These are phyloP conservation scores for Lysandra bellargus DNA, from an alignment of 2,888 invertebrate species.

Conservation along the genomic window DNA sequence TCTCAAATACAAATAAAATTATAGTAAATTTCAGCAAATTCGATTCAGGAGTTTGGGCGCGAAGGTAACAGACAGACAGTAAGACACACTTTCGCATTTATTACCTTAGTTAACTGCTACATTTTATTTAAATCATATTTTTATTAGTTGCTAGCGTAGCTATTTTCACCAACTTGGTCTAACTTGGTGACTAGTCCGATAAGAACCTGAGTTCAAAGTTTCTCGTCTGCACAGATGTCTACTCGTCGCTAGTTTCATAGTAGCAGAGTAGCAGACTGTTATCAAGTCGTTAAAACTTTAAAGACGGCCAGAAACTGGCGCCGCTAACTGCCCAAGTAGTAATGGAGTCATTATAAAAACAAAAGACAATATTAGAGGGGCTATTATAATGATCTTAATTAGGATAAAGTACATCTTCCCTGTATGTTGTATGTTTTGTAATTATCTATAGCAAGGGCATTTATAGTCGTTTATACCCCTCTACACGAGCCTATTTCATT, in stretches of 20 bases:
- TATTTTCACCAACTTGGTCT: not conserved
- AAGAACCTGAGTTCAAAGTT: constrained; percentile 5
- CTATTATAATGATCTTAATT: not conserved
- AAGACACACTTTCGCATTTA: too few relatives aligned
- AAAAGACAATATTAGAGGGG: not conserved
- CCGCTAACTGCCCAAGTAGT: constrained; percentile 3
- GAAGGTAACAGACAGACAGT: too few relatives aligned
- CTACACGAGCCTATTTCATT: too few relatives aligned
- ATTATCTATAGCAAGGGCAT: too few relatives aligned
- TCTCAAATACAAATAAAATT: too few relatives aligned
- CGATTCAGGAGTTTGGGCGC: too few relatives aligned
- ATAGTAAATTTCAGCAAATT: too few relatives aligned
- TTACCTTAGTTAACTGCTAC: too few relatives aligned
- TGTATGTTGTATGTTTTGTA: not conserved
- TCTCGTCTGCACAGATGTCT: constrained; percentile 4
- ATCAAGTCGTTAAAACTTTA: constrained; percentile 44
- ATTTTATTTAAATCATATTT: not conserved
- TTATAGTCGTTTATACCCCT: too few relatives aligned
- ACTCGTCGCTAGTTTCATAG: constrained; percentile 40
- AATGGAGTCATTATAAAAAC: not conserved
- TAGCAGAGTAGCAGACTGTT: constrained; percentile 37
- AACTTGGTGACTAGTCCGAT: not conserved
- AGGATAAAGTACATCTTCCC: not conserved
- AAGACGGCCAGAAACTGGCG: constrained; percentile 9
- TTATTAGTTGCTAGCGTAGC: not conserved